Conservation (phyloP, 2,797 vertebrate species). For the Macrochelys suwanniensis region DNA sequence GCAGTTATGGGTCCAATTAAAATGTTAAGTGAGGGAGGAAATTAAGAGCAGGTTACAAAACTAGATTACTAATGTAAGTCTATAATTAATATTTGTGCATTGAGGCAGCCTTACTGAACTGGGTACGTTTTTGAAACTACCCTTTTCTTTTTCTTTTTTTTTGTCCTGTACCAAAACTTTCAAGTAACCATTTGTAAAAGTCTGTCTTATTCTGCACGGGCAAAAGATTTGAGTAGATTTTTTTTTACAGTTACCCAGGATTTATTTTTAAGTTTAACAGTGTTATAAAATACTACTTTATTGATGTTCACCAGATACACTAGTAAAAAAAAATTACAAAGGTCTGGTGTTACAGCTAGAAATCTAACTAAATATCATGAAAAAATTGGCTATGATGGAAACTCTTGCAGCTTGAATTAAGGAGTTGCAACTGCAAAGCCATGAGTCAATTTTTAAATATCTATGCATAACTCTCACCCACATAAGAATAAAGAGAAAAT, state of each 20-base stretch:
- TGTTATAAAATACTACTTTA: background rate
- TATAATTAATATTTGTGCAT: background rate
- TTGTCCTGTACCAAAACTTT: background rate
- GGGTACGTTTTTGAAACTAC: background rate
- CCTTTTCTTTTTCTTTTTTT: too few relatives aligned
- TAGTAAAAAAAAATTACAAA: background rate
- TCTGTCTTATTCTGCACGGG: background rate
- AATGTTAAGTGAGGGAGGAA: background rate
- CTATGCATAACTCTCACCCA: background rate
- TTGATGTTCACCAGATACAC: background rate
- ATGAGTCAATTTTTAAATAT: background rate
- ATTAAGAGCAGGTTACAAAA: background rate
- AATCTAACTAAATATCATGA: background rate
- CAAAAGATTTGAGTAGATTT: background rate
- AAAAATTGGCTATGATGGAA: background rate
- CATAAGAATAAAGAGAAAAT: background rate
- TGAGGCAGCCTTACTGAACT: rapidly evolving
- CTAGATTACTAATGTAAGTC: rapidly evolving
- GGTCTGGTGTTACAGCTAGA: background rate
- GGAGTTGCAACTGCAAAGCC: background rate
- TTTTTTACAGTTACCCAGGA: background rate
- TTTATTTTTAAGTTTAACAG: slow-evolving; percentile 32
- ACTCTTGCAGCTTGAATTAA: rapidly evolving
- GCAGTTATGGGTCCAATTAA: background rate
- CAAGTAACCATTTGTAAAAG: slow-evolving; percentile 15